Conservation (phyloP, 2,888 invertebrate species). For the Stratiomys singularior region DNA sequence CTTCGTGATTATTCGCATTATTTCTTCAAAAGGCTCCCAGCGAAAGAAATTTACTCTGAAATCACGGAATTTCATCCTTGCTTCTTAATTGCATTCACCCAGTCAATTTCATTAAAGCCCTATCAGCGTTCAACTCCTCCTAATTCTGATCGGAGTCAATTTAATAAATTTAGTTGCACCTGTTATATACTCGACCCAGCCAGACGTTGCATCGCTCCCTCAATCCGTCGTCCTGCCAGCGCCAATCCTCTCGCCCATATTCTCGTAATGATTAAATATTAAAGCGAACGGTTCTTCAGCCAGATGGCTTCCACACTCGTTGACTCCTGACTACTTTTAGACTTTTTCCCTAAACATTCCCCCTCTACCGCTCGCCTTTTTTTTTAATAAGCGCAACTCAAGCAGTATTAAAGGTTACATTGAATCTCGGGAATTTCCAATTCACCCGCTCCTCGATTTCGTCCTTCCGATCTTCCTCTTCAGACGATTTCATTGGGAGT, state of each 20-base stretch:
- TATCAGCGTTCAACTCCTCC: not conserved
- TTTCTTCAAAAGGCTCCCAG: not conserved
- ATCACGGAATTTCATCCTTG: not conserved
- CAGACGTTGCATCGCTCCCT: not conserved
- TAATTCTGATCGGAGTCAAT: not conserved
- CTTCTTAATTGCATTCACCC: not conserved
- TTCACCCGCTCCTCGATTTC: too few species aligned
- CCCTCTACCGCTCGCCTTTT: not conserved
- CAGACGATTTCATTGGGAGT: conserved; percentile 34
- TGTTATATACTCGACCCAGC: not conserved
- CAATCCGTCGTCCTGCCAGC: not conserved
- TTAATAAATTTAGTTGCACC: conserved; percentile 8
- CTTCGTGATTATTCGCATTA: too few species aligned
- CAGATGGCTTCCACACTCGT: not conserved
- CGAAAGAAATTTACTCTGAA: not conserved
- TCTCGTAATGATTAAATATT: not conserved
- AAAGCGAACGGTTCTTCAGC: not conserved
- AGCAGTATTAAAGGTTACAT: conserved; percentile 35
- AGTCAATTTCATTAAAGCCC: not conserved
- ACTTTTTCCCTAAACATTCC: not conserved
- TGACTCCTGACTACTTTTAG: too few species aligned
- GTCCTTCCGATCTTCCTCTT: not conserved
- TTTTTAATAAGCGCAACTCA: conserved; percentile 27
- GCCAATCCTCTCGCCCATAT: not conserved
- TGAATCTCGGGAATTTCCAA: conserved; percentile 18